Evolutionary conservation across 1,140 invertebrate species (phyloP).

Genomic region (Bombus polaris): DNA sequence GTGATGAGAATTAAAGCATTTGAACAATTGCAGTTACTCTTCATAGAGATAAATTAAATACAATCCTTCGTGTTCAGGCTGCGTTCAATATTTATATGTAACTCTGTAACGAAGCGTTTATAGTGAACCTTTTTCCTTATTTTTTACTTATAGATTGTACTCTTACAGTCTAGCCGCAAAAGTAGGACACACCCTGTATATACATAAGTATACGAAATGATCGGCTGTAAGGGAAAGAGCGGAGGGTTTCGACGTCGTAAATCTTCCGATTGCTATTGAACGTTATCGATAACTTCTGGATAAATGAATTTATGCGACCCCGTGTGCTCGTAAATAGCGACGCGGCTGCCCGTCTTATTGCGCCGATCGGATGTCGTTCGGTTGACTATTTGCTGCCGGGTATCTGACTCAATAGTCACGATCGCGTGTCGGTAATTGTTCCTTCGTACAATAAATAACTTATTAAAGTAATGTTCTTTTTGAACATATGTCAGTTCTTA

Average conservation of each 20-base stretch:
- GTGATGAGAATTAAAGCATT: too few species aligned
- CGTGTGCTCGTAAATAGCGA: conserved; percentile 38
- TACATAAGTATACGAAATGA: conserved; percentile 9
- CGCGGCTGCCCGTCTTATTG: conserved; percentile 30
- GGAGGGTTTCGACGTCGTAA: conserved; percentile 56
- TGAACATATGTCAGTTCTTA: neutral
- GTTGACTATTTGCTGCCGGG: neutral
- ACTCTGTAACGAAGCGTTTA: too few species aligned
- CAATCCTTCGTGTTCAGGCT: too few species aligned
- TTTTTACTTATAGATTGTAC: neutral
- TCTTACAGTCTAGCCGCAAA: neutral
- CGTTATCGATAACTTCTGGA: conserved; percentile 59
- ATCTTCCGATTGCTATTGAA: conserved; percentile 56
- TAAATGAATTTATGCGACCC: conserved; percentile 66
- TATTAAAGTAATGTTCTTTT: neutral
- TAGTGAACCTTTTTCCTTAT: too few species aligned
- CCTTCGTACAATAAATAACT: neutral
- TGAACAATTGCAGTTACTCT: neutral
- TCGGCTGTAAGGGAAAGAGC: conserved; percentile 27
- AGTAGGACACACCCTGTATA: neutral
- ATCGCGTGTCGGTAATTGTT: conserved; percentile 12
- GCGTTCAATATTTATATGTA: too few species aligned
- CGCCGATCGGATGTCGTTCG: neutral
- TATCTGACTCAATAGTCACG: conserved; percentile 6
- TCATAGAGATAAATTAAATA: neutral